Conservation (phyloP, 2,113 vertebrate species). For the Fulmarus glacialis region DNA sequence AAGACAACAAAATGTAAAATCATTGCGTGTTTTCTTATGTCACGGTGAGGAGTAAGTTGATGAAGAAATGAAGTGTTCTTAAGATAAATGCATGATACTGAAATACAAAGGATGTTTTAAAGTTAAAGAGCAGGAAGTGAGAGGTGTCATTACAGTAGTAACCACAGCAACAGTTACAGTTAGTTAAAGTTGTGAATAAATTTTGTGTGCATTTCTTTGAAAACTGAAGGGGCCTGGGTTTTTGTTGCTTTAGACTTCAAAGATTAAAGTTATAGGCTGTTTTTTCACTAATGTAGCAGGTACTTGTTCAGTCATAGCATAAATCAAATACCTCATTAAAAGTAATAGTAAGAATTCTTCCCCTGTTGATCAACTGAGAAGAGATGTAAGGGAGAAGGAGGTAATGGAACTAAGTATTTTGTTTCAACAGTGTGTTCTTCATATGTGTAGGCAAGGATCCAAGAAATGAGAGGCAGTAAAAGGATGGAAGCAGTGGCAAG, state of each 20-base stretch:
- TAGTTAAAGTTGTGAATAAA: neutral
- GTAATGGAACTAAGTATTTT: neutral
- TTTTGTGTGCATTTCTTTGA: neutral
- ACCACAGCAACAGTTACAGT: neutral
- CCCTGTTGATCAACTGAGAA: neutral
- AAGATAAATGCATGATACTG: neutral
- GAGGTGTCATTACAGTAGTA: neutral
- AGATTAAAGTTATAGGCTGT: neutral
- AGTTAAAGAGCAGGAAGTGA: neutral
- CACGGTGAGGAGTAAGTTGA: neutral
- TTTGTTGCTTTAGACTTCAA: neutral
- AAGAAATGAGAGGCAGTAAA: neutral
- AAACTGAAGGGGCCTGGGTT: neutral
- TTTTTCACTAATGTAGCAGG: neutral
- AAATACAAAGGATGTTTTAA: neutral
- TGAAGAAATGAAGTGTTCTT: neutral
- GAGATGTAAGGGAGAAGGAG: neutral
- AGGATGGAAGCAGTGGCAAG: neutral
- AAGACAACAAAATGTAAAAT: neutral
- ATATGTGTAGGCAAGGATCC: neutral
- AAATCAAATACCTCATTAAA: neutral
- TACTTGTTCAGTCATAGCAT: neutral
- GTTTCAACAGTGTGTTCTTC: neutral
- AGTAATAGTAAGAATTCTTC: neutral
- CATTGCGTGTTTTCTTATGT: neutral